A percentile compares a stretch with the other conserved stretches of the same genome.
These are phyloP conservation scores for Aplysina aerophoba DNA, from an alignment of 37 sponge, comb jelly and placozoan genomes.

Conservation along the genomic window DNA sequence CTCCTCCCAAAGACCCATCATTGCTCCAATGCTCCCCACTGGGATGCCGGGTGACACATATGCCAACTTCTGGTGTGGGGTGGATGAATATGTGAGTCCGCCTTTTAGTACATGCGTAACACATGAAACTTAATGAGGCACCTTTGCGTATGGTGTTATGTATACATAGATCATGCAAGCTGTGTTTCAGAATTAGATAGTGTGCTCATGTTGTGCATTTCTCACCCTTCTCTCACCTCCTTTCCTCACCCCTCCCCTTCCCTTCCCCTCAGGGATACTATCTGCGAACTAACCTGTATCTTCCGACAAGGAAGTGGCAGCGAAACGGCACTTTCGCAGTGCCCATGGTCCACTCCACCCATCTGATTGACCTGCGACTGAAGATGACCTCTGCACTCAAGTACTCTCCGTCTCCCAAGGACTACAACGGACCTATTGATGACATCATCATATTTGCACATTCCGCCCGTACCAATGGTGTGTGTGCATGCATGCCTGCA, in stretches of 20 bases:
- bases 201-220: no score
- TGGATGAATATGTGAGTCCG: conserved; percentile 59
- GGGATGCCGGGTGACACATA: conserved; percentile 11
- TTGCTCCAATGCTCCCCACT: conserved; percentile 75
- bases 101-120: neutral
- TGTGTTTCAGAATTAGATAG: no score
- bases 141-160: no score
- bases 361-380: conserved; percentile 77
- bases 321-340: conserved; percentile 72
- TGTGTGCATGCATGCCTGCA: neutral
- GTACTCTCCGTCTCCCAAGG: conserved; percentile 68
- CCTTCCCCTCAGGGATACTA: conserved; percentile 79
- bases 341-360: conserved; percentile 79
- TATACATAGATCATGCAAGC: no score
- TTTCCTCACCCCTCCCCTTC: neutral
- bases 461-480: conserved; percentile 69
- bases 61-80: conserved; percentile 88
- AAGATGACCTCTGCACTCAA: conserved; percentile 45
- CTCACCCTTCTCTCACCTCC: neutral
- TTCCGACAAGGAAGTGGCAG: conserved; percentile 61
- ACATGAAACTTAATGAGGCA: no score
- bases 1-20: conserved; percentile 53
- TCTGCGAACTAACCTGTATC: conserved; percentile 69
- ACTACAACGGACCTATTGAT: conserved; percentile 71
- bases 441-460: conserved; percentile 86